Percentiles rank a stretch among this genome's conserved stretches.
phyloP scores from a whole-genome alignment of 92 coral and sea anemone species.

The Meandrina meandrites region DNA sequence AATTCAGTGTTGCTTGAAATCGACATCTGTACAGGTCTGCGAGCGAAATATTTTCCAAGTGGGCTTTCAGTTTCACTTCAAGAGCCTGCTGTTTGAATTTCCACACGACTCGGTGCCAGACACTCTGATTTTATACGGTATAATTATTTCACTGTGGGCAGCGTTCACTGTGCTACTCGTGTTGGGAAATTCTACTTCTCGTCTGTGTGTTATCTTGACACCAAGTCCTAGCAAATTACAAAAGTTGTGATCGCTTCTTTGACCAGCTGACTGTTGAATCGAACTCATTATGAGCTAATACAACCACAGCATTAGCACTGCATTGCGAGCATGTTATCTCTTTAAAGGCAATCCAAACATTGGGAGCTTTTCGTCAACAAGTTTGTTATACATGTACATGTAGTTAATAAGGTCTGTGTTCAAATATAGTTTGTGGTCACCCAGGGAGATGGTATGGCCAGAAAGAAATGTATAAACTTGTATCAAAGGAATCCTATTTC shows the following conservation, averaged over 20 bases:
- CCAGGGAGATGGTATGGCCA: neutral
- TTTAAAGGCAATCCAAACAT: neutral
- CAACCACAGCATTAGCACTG: slow-evolving; percentile 14
- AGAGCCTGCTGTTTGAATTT: neutral
- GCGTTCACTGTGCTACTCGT: neutral
- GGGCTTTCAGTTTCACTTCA: neutral
- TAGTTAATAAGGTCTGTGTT: neutral
- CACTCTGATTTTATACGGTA: neutral
- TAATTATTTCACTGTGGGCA: neutral
- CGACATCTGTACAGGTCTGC: slow-evolving; percentile 25
- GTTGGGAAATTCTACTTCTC: neutral
- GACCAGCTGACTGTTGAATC: slow-evolving; percentile 11
- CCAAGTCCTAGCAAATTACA: neutral
- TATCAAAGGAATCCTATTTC: neutral
- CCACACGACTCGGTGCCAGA: neutral
- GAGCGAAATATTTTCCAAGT: neutral
- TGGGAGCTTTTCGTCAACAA: neutral
- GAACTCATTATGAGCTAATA: slow-evolving; percentile 7
- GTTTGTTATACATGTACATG: slow-evolving; percentile 8
- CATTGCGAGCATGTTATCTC: slow-evolving; percentile 1
- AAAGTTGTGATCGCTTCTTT: neutral
- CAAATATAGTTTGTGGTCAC: neutral
- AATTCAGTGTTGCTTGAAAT: slow-evolving; percentile 9
- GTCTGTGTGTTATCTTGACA: slow-evolving; percentile 1
- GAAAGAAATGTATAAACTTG: neutral